phyloP scores from a whole-genome alignment of 2,797 vertebrate species.

The Takifugu ocellatus region DNA sequence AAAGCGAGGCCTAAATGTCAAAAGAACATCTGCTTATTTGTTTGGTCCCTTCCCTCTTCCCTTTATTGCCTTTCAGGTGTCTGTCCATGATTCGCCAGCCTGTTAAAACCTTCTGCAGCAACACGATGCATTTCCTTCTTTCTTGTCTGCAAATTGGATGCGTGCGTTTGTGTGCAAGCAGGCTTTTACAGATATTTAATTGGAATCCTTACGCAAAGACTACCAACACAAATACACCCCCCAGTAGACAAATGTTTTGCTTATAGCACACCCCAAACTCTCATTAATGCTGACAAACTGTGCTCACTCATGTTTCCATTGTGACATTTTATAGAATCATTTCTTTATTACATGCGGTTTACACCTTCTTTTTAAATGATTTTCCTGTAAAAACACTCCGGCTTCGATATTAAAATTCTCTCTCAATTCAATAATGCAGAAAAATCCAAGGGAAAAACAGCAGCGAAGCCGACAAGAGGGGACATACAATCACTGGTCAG shows the following conservation, averaged over 20 bases:
- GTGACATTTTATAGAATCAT: slow-evolving; percentile 13
- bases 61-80: slow-evolving; percentile 62
- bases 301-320: slow-evolving; percentile 11
- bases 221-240: slow-evolving; percentile 33
- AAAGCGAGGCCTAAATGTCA: slow-evolving; percentile 65
- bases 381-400: slow-evolving; percentile 19
- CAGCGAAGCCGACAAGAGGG: slow-evolving; percentile 10
- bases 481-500: slow-evolving; percentile 45
- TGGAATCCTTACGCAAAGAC: slow-evolving; percentile 28
- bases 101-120: slow-evolving; percentile 38
- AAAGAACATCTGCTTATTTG: slow-evolving; percentile 73
- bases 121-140: background rate
- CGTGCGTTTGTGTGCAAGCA: slow-evolving; percentile 10
- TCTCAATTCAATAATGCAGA: slow-evolving; percentile 35
- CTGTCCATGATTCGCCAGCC: slow-evolving; percentile 47
- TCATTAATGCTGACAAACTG: slow-evolving; percentile 22
- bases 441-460: slow-evolving; percentile 13
- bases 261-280: background rate
- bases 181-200: slow-evolving; percentile 47
- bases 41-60: slow-evolving; percentile 51
- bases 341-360: slow-evolving; percentile 18
- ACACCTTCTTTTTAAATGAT: slow-evolving; percentile 11
- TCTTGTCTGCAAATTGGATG: background rate
- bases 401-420: slow-evolving; percentile 20
- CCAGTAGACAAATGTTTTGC: background rate